phyloP scores from a whole-genome alignment of 2,888 invertebrate genomes.

The Bugula neritina region DNA sequence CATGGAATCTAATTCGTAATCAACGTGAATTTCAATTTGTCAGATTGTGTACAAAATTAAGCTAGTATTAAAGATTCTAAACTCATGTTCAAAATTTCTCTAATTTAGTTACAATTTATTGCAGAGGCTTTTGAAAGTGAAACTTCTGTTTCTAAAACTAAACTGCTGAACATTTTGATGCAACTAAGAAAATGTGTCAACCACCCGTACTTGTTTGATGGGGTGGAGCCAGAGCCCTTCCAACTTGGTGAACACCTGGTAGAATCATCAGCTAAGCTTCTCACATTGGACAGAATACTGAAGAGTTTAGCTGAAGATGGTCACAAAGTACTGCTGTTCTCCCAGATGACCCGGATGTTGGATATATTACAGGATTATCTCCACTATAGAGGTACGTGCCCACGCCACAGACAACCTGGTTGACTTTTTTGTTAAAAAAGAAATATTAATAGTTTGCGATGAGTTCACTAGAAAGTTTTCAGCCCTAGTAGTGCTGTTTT shows the following conservation, averaged over 20 bases:
- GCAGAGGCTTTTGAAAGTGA: constrained; percentile 40
- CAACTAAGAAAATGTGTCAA: constrained; percentile 54
- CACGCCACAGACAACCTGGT: neutral
- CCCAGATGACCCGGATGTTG: constrained; percentile 54
- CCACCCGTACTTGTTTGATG: constrained; percentile 56
- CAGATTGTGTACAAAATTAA: too few species aligned
- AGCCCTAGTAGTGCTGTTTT: too few species aligned
- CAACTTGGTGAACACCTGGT: constrained; percentile 54
- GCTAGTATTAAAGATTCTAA: too few species aligned
- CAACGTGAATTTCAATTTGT: too few species aligned
- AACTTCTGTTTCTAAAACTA: constrained; percentile 31
- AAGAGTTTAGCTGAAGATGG: constrained; percentile 40
- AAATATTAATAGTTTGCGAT: too few species aligned
- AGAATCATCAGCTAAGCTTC: constrained; percentile 52
- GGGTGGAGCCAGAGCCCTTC: constrained; percentile 56
- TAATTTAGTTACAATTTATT: too few species aligned
- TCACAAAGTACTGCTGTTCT: constrained; percentile 55
- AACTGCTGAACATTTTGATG: constrained; percentile 51
- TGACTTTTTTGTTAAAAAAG: too few species aligned
- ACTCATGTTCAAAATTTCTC: too few species aligned
- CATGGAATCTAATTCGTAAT: too few species aligned
- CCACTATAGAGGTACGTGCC: constrained; percentile 43
- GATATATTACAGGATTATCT: constrained; percentile 55
- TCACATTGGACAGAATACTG: constrained; percentile 50
- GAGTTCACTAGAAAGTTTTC: too few species aligned